phyloP scores from a whole-genome alignment of 1,140 invertebrate species.

The Pissodes strobi region DNA sequence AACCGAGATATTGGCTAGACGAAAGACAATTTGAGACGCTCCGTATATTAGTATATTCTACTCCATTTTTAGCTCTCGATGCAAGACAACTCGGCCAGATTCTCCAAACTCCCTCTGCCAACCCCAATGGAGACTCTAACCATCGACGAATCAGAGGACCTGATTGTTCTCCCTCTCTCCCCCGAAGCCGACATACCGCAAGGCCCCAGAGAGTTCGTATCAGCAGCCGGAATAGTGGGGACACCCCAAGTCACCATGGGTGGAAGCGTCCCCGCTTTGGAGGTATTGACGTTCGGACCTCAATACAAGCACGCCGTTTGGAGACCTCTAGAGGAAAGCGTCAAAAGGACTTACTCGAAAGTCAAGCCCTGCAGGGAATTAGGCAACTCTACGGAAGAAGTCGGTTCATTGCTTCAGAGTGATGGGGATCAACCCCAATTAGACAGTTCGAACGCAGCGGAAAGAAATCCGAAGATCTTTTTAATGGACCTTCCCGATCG shows the following conservation, averaged over 20 bases:
- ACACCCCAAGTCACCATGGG: slow-evolving; percentile 6
- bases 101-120: too few species aligned
- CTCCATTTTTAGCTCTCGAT: too few species aligned
- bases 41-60: too few species aligned
- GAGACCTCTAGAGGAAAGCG: slow-evolving; percentile 1
- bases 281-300: neutral
- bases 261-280: neutral
- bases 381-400: neutral
- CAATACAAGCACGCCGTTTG: neutral
- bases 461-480: slow-evolving; percentile 36
- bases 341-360: neutral
- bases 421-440: neutral
- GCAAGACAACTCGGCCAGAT: too few species aligned
- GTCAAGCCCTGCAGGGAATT: neutral
- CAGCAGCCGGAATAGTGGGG: neutral
- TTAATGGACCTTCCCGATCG: slow-evolving; percentile 42
- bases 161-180: slow-evolving; percentile 52
- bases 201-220: slow-evolving; percentile 7
- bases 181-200: slow-evolving; percentile 48
- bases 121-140: neutral
- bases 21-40: too few species aligned
- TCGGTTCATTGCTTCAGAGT: slow-evolving; percentile 5
- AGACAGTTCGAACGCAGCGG: neutral
- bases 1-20: too few species aligned
- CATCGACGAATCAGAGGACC: slow-evolving; percentile 36